A percentile compares a stretch with the other conserved stretches of the same genome.
These are phyloP conservation scores for Azorinus chamasolen DNA, from an alignment of 2,888 invertebrate species.

Conservation along the genomic window DNA sequence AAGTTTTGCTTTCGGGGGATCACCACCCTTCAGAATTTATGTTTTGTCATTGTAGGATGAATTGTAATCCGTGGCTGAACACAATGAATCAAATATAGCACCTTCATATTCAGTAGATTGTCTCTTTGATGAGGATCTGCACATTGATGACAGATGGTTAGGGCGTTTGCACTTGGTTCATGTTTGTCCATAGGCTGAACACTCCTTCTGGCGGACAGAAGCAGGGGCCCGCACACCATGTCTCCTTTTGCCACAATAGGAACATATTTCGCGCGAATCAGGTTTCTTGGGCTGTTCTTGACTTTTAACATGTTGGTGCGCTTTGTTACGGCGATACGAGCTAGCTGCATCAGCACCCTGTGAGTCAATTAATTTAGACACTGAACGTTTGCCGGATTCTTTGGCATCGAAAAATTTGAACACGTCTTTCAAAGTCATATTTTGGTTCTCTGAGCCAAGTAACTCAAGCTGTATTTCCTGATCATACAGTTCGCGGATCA, in stretches of 20 bases:
- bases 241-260: constrained; percentile 66
- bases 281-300: background rate
- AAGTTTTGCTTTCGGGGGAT: too few species aligned
- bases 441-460: constrained; percentile 49
- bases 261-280: constrained; percentile 18
- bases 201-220: constrained; percentile 41
- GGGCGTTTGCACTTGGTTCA: constrained; percentile 52
- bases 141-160: constrained; percentile 59
- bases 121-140: constrained; percentile 55
- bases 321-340: background rate
- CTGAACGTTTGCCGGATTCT: constrained; percentile 64
- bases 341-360: constrained; percentile 30
- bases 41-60: too few species aligned
- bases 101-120: too few species aligned
- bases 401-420: constrained; percentile 67
- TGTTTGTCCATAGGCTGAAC: constrained; percentile 60
- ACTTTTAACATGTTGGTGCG: background rate
- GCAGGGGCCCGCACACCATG: constrained; percentile 59
- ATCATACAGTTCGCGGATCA: constrained; percentile 27
- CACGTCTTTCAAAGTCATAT: constrained; percentile 61
- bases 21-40: too few species aligned
- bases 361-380: constrained; percentile 52
- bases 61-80: constrained; percentile 27
- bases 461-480: constrained; percentile 52
- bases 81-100: constrained; percentile 50